A percentile compares a stretch with the other conserved stretches of the same genome.
Evolutionary conservation across 2,797 vertebrate genomes (phyloP).

Genomic region (Enteromius argenteus): DNA sequence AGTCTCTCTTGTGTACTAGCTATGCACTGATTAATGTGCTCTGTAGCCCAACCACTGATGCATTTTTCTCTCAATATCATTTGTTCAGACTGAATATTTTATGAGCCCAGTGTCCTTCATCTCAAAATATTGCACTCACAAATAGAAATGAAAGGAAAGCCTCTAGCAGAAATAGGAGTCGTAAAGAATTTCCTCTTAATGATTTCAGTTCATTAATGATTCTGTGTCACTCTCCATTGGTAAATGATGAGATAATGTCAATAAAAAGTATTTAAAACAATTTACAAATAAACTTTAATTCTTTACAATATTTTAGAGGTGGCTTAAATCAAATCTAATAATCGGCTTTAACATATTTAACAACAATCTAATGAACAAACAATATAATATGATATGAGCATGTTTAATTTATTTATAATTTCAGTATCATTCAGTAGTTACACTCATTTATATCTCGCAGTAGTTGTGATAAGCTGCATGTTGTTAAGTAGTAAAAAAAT

Average conservation of each 20-base stretch:
- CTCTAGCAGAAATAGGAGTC: not conserved
- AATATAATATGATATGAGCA: not conserved
- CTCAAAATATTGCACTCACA: conserved; percentile 1
- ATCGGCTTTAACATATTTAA: not conserved
- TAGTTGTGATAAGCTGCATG: not conserved
- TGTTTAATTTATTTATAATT: not conserved
- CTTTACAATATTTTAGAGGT: not conserved
- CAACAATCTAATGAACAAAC: not conserved
- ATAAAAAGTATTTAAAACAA: not conserved
- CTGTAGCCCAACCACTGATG: not conserved
- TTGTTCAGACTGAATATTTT: conserved; percentile 37
- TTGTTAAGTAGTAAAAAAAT: not conserved
- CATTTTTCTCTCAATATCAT: conserved; percentile 24
- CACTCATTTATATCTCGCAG: not conserved
- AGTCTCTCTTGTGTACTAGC: not conserved
- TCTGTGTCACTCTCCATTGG: not conserved
- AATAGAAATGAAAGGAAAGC: conserved; percentile 19
- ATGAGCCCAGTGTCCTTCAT: conserved; percentile 25
- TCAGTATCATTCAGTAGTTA: not conserved
- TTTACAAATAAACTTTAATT: not conserved
- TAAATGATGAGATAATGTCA: not conserved
- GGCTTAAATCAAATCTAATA: not conserved
- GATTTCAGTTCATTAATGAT: not conserved
- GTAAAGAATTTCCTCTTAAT: not conserved
- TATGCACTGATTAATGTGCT: not conserved